Conservation (phyloP, 2,888 invertebrate species). For the Leptarthrus brevirostris region DNA sequence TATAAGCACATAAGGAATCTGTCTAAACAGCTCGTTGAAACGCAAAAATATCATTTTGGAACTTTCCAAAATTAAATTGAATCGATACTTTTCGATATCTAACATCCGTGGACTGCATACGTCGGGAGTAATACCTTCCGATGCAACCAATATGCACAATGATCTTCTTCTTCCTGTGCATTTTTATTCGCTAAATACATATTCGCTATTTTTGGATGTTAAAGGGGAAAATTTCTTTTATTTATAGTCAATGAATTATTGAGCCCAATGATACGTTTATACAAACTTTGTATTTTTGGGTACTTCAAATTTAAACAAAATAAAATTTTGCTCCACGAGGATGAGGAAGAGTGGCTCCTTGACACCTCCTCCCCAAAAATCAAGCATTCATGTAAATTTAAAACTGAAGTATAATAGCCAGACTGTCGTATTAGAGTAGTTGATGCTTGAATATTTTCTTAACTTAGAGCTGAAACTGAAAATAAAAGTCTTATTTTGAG, state of each 20-base stretch:
- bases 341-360: constrained; percentile 19
- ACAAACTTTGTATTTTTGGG: constrained; percentile 26
- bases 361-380: constrained; percentile 2
- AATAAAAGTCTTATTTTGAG: constrained; percentile 51
- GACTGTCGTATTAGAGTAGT: constrained; percentile 32
- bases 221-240: constrained; percentile 43
- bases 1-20: constrained; percentile 18
- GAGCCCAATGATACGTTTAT: constrained; percentile 42
- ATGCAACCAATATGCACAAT: constrained; percentile 30
- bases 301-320: constrained; percentile 29
- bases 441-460: constrained; percentile 44
- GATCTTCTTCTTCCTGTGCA: constrained; percentile 4
- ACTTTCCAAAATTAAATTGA: constrained; percentile 23
- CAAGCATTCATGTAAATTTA: constrained; percentile 2
- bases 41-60: constrained; percentile 34
- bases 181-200: constrained; percentile 40
- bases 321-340: not conserved
- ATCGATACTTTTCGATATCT: not conserved
- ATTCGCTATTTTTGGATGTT: constrained; percentile 42
- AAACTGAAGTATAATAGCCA: constrained; percentile 23
- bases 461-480: constrained; percentile 46
- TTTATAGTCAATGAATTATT: constrained; percentile 43
- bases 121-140: constrained; percentile 4
- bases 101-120: not conserved
- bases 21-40: constrained; percentile 4